Base-by-base conservation (phyloP, 1,140 invertebrate genomes). In the Drosophila sturtevanti region DNA sequence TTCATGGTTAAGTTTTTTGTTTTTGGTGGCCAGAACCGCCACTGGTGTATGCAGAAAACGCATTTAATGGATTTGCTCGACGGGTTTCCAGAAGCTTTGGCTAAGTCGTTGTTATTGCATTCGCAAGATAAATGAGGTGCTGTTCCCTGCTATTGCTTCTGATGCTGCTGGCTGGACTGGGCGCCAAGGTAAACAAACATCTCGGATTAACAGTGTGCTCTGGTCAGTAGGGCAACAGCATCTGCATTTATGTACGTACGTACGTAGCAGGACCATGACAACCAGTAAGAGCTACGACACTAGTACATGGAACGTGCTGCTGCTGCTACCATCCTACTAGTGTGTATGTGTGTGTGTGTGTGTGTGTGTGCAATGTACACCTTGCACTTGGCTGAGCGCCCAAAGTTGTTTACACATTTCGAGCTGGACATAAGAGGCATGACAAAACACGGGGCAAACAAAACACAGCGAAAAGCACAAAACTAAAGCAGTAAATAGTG, bases 91-190 rank as follows among this genome's bases (percentile, higher is more conserved):
- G 86, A 82, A 90, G 85, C 81, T 86, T 56, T 65, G 62, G 71
- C 76, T 90, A 90, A 90, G 86, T 90, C 86, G 77, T 86, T 90
- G 86, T 90, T 86, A 86, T 90, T 90, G 86, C 81, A 72, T 86
- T 77, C 71, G 67, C 74, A 90, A 90, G 86, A 90, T 86, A 86
- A 90, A 90, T 90, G 81, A 77, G 71, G 54, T 63, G 69, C 78
- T 31, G 27, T 31, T 31, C 3, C 82, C 65, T 64, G 61, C 64
- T 55, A 37, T 59, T 62, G 27, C 61, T 24, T 24, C 63, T 52
- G 56, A 38, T 18, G 31, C 64, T 63, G 51, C 66, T 31, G 22
- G 22, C 79, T 64, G 60, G 48, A 60, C 65, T 63, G 64, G 73
- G 75, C 70, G 74, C 68, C 72, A 86, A 86, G 81, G 86, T 87